Percentiles rank a stretch among this genome's conserved stretches.
These are phyloP conservation scores for Hartigia nigra DNA, from an alignment of 2,888 invertebrate species.

Conservation along the genomic window DNA sequence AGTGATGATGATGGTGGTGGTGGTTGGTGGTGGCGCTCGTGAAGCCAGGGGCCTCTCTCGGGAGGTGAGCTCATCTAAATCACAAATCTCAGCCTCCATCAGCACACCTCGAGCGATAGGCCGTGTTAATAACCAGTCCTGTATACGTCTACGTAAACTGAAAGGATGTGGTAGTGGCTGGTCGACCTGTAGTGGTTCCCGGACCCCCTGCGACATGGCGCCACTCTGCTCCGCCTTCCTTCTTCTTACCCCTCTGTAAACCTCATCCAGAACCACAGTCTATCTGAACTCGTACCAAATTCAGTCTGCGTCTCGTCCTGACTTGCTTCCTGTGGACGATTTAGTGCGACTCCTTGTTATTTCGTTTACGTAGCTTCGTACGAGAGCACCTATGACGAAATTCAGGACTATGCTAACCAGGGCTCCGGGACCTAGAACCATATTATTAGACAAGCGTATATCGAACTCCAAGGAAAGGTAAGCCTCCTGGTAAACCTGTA, in stretches of 20 bases:
- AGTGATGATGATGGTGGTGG: conserved; percentile 17
- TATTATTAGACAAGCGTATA: not conserved
- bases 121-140: conserved; percentile 49
- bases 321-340: not conserved
- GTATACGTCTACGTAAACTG: conserved; percentile 17
- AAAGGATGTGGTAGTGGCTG: conserved; percentile 33
- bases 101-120: conserved; percentile 56
- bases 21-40: conserved; percentile 3
- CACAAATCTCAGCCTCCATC: conserved; percentile 61
- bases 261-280: not conserved
- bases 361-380: not conserved
- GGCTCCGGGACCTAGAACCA: not conserved
- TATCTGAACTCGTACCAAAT: not conserved
- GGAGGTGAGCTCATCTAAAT: conserved; percentile 60
- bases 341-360: not conserved
- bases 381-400: not conserved
- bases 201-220: conserved; percentile 67
- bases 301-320: not conserved
- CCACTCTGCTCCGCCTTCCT: conserved; percentile 63
- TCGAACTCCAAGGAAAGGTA: not conserved
- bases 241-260: not conserved
- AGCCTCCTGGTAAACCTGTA: not conserved
- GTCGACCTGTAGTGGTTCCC: conserved; percentile 37
- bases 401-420: not conserved
- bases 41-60: conserved; percentile 1